phyloP scores from a whole-genome alignment of 2,797 vertebrate species.

The Labroides dimidiatus region DNA sequence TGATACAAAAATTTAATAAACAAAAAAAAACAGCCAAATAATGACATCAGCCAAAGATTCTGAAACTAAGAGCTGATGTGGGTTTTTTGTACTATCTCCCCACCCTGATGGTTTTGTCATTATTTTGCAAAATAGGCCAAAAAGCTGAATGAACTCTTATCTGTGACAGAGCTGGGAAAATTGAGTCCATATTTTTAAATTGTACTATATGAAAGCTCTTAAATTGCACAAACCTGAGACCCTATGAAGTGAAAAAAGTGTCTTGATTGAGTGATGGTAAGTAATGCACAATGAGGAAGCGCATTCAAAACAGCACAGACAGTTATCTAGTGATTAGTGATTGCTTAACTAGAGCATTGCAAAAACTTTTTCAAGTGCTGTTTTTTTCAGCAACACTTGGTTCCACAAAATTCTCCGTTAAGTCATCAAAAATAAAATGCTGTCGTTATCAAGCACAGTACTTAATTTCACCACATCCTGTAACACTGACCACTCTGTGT shows the following conservation, averaged over 20 bases:
- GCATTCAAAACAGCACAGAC: slow-evolving; percentile 17
- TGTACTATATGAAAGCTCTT: slow-evolving; percentile 1
- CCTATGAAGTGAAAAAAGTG: slow-evolving; percentile 25
- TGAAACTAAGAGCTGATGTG: slow-evolving; percentile 1
- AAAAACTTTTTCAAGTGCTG: neutral
- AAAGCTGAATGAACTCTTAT: slow-evolving; percentile 15
- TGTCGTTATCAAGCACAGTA: neutral
- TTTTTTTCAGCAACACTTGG: neutral
- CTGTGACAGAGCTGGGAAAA: slow-evolving; percentile 17
- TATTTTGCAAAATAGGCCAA: slow-evolving; percentile 40
- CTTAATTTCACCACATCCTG: neutral
- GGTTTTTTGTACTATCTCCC: slow-evolving; percentile 33
- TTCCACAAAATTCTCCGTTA: no score
- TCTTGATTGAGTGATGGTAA: neutral
- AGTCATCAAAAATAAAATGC: neutral
- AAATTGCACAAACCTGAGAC: slow-evolving; percentile 37
- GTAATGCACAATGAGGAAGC: neutral
- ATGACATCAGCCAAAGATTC: slow-evolving; percentile 11
- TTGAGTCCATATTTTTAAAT: slow-evolving; percentile 8
- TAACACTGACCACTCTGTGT: neutral
- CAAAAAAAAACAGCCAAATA: slow-evolving; percentile 29
- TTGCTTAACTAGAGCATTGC: neutral
- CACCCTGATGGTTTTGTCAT: slow-evolving; percentile 32
- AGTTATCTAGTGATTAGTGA: neutral
- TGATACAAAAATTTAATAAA: slow-evolving; percentile 10